Conservation (phyloP, 2,888 invertebrate genomes). For the Aleiodes alternator region DNA sequence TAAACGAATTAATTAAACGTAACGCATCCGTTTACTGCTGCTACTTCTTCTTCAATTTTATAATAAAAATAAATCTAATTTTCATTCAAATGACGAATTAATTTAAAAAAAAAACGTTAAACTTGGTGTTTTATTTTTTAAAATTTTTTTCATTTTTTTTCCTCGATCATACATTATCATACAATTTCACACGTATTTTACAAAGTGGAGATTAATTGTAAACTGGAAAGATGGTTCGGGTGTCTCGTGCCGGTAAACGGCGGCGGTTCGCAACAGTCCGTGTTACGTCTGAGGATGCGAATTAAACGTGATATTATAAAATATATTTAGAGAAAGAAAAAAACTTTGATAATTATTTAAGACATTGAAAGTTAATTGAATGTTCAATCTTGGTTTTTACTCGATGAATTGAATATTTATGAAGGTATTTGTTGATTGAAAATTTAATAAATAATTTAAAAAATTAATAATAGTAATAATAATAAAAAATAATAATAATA, state of each 20-base stretch:
- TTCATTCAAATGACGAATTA: background rate
- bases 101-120: background rate
- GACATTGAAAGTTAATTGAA: too few relatives aligned
- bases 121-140: background rate
- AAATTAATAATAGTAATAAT: background rate
- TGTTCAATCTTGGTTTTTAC: too few relatives aligned
- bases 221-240: background rate
- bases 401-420: background rate
- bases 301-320: slow-evolving; percentile 8
- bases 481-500: slow-evolving; percentile 3
- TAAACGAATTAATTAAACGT: slow-evolving; percentile 55
- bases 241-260: slow-evolving; percentile 1
- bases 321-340: too few relatives aligned
- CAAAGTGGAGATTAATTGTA: background rate
- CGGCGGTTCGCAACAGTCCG: slow-evolving; percentile 7
- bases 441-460: background rate
- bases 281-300: background rate
- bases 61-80: background rate
- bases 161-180: background rate
- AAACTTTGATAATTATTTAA: too few relatives aligned
- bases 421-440: background rate
- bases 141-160: background rate
- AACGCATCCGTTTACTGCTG: slow-evolving; percentile 44
- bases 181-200: background rate
- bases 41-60: slow-evolving; percentile 22